phyloP scores from a whole-genome alignment of 2,888 invertebrate genomes.

The Troides helena region DNA sequence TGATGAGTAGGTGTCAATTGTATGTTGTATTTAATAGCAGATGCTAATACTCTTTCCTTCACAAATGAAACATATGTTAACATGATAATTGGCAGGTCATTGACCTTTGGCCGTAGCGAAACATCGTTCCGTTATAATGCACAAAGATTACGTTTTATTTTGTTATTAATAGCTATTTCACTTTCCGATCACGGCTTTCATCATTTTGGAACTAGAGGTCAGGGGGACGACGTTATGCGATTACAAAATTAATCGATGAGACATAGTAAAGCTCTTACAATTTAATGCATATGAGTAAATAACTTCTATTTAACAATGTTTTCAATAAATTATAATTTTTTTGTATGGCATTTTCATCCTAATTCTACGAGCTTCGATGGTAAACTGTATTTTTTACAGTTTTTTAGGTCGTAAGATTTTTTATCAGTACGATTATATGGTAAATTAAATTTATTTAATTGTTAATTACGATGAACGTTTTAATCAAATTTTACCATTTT shows the following conservation, averaged over 20 bases:
- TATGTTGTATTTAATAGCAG: not conserved
- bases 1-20: not conserved
- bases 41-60: slow-evolving; percentile 3
- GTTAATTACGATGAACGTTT: not conserved
- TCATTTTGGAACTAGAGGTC: not conserved
- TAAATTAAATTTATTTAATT: not conserved
- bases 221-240: slow-evolving; percentile 6
- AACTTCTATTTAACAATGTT: too few species aligned
- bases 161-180: slow-evolving; percentile 18
- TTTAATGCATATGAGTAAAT: too few species aligned
- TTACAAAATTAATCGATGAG: slow-evolving; percentile 3
- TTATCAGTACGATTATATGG: not conserved
- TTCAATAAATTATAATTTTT: too few species aligned
- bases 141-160: slow-evolving; percentile 5
- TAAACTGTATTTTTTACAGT: not conserved
- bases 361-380: not conserved
- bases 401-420: not conserved
- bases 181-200: slow-evolving; percentile 19
- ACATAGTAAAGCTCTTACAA: slow-evolving; percentile 1
- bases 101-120: slow-evolving; percentile 13
- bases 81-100: slow-evolving; percentile 20
- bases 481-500: too few species aligned
- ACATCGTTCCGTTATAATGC: slow-evolving; percentile 29
- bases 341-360: too few species aligned
- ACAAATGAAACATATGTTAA: slow-evolving; percentile 21